phyloP scores from a whole-genome alignment of 53 echinoderm and acorn worm genomes.

The Henricia sp. region DNA sequence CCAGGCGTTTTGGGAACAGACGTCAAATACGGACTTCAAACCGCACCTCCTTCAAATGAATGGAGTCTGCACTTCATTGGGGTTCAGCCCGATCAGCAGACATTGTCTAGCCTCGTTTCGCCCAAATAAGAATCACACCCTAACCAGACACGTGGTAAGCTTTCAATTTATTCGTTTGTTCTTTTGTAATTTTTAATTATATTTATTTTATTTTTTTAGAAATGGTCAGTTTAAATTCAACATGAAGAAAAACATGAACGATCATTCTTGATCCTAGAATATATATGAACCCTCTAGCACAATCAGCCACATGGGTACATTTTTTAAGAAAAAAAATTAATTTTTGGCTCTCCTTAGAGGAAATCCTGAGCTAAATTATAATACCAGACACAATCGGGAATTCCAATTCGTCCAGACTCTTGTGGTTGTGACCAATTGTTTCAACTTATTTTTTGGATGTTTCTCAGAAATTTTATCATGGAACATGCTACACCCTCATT shows the following conservation, averaged over 20 bases:
- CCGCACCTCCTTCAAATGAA: constrained; percentile 65
- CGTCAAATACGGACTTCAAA: constrained; percentile 68
- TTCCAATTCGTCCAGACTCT: no score
- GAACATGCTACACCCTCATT: no score
- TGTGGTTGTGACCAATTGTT: no score
- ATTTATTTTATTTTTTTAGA: not conserved
- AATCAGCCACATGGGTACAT: not conserved
- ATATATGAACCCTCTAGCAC: not conserved
- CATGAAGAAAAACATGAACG: no score
- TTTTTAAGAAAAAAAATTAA: no score
- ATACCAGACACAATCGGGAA: no score
- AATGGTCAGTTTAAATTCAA: no score
- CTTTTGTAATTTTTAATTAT: not conserved
- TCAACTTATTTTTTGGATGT: no score
- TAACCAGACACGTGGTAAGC: constrained; percentile 94
- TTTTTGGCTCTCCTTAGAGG: no score
- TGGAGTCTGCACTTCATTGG: constrained; percentile 79
- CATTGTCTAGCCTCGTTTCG: constrained; percentile 95
- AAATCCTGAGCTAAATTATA: no score
- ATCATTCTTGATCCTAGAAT: no score
- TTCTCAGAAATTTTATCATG: no score
- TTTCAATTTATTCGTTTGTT: not conserved
- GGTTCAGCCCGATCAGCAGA: constrained; percentile 76
- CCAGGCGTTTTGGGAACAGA: constrained; percentile 89
- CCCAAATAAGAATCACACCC: constrained; percentile 75